Conservation (phyloP, 1,140 invertebrate genomes). For the Thalassaphorura encarpata region DNA sequence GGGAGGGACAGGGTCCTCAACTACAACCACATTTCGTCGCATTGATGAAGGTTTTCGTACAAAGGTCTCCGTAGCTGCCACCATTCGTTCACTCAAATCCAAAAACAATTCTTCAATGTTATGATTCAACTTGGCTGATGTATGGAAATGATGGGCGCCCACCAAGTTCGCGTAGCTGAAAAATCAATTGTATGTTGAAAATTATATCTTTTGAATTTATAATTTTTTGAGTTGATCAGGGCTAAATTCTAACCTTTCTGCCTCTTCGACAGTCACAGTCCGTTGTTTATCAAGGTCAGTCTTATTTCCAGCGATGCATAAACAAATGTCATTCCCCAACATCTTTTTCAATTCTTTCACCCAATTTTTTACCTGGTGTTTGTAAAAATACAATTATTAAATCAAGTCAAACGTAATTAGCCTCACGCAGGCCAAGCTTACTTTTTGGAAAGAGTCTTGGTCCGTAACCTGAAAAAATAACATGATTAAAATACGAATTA, state of each 20-base stretch:
- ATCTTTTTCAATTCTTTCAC: constrained; percentile 95
- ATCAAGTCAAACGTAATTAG: background rate
- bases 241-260: constrained; percentile 79
- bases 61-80: constrained; percentile 41
- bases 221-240: constrained; percentile 32
- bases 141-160: constrained; percentile 86
- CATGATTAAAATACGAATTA: background rate
- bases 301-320: constrained; percentile 97
- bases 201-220: background rate
- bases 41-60: constrained; percentile 38
- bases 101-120: constrained; percentile 90
- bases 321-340: constrained; percentile 80
- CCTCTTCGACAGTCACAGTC: constrained; percentile 70
- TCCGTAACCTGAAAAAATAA: constrained; percentile 57
- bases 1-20: constrained; percentile 39
- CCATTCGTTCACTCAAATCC: constrained; percentile 63
- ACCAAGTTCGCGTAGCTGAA: constrained; percentile 78
- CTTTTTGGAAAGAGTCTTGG: constrained; percentile 93
- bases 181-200: constrained; percentile 1
- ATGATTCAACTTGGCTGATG: constrained; percentile 88
- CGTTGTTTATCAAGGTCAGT: constrained; percentile 87
- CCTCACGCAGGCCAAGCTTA: constrained; percentile 38
- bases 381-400: background rate
- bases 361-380: constrained; percentile 85
- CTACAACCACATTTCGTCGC: constrained; percentile 49